These are phyloP conservation scores for Neuroterus valhalla DNA, from an alignment of 1,140 invertebrate genomes.

Conservation along the genomic window DNA sequence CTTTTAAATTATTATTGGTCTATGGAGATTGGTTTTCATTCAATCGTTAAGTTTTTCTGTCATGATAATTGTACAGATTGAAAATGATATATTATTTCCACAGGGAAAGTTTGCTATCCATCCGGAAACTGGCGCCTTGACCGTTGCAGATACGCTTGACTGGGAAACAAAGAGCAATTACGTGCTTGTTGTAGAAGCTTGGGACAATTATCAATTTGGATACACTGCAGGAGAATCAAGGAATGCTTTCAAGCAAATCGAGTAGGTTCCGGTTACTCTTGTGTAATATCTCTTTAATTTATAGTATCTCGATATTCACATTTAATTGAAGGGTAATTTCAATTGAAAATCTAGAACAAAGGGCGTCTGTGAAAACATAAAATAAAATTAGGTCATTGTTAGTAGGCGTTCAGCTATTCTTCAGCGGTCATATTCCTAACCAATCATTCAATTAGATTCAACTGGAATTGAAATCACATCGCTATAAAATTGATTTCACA, in stretches of 20 bases:
- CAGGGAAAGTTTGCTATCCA: conserved; percentile 90
- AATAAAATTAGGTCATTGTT: conserved; percentile 2
- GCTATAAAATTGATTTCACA: too few species aligned
- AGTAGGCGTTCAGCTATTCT: not conserved
- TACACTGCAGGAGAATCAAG: conserved; percentile 92
- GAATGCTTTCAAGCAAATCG: conserved; percentile 93
- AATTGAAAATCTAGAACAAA: conserved; percentile 13
- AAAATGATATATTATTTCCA: conserved; percentile 42
- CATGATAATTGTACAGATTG: not conserved
- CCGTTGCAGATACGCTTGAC: conserved; percentile 87
- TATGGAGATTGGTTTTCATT: too few species aligned
- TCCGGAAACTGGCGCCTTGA: conserved; percentile 87
- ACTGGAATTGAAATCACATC: too few species aligned
- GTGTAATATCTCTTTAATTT: not conserved
- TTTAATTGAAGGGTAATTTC: conserved; percentile 8
- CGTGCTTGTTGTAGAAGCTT: conserved; percentile 91
- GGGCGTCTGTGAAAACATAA: conserved; percentile 7
- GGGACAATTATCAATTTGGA: conserved; percentile 96
- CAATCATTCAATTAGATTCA: too few species aligned
- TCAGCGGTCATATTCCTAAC: too few species aligned
- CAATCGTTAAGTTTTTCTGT: too few species aligned
- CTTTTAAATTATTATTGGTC: not conserved
- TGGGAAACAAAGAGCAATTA: conserved; percentile 86
- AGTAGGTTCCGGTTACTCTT: conserved; percentile 76
- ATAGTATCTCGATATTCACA: not conserved